Evolutionary conservation across 2,797 vertebrate genomes (phyloP), one percentile per base, ranked within the genome.

Genomic region (Aplochiton taeniatus): DNA sequence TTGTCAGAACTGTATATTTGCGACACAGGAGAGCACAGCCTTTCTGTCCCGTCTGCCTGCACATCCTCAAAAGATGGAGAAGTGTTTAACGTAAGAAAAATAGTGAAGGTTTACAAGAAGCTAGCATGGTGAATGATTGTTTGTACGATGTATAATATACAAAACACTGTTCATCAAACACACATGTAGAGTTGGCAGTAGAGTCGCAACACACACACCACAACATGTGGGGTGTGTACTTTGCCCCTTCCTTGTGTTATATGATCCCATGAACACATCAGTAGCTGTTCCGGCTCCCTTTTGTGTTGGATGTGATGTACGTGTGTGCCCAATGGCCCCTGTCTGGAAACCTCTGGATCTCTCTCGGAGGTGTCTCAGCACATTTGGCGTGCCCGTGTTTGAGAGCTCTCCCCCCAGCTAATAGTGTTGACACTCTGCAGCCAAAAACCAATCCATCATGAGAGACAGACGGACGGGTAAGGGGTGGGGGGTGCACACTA

Each of bases 361-460:
- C 67, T 78, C 75, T 81, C 76, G 78, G 78, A 75, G 54, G 66
- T 80, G 79, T 84, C 81, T 89, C 84, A 58, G 59, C 77, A 74
- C 79, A 55, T 69, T 63, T 59, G 77, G 77, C 53, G 53, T 77
- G 68, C 81, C 73, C 75, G 69, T 49, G 72, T 75, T 20, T 66
- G 82, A 85, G 78, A 74, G 78, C 72, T 84, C 79, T 72, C 56
- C 59, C 49, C 10, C 43, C 20, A 58, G 79, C 82, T 89, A 89
- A 89, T 89, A 82, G 82, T 71, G 64, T 82, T 82, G 87, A 88
- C 64, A 84, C 85, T 87, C 72, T 58, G 78, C 53, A 41, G 79
- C 83, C 82, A 85, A 81, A 89, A 88, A 85, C 72, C 83, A 77
- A 88, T 90, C 85, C 85, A 90, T 90, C 88, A 88, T 74, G 4